Evolutionary conservation across 2,888 invertebrate genomes (phyloP).

Genomic region (Macrosoma leucophasiata): DNA sequence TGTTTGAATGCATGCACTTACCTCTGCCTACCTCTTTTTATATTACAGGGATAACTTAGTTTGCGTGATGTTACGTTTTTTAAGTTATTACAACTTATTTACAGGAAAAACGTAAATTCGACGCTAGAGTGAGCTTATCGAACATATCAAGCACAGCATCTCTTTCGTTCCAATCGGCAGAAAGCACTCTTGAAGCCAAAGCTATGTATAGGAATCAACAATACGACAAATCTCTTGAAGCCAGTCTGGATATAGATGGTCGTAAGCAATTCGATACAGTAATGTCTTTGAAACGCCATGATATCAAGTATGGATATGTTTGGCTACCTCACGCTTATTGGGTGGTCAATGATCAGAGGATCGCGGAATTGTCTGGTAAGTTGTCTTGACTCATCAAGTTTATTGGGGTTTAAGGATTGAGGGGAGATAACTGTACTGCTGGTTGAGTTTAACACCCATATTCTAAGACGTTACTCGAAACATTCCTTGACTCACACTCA

Average conservation of each 20-base stretch:
- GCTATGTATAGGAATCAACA: constrained; percentile 83
- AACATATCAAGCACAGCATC: constrained; percentile 62
- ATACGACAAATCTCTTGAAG: constrained; percentile 80
- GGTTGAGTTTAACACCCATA: too few relatives aligned
- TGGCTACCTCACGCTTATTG: constrained; percentile 83
- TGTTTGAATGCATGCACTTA: too few relatives aligned
- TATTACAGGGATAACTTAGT: too few relatives aligned
- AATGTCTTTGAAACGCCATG: constrained; percentile 75
- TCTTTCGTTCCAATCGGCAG: constrained; percentile 79
- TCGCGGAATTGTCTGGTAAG: constrained; percentile 82
- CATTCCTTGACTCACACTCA: too few relatives aligned
- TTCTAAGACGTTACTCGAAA: too few relatives aligned
- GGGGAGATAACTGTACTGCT: too few relatives aligned
- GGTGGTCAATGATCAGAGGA: constrained; percentile 82
- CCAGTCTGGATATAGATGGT: constrained; percentile 84
- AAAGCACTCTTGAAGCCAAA: constrained; percentile 79
- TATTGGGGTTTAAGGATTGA: too few relatives aligned
- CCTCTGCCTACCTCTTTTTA: too few relatives aligned
- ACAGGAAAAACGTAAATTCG: constrained; percentile 69
- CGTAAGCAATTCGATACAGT: constrained; percentile 81
- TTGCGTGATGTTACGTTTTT: too few relatives aligned
- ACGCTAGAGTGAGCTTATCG: constrained; percentile 51
- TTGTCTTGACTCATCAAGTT: constrained; percentile 2
- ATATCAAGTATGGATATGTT: constrained; percentile 79
- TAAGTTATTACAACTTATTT: too few relatives aligned